phyloP scores from a whole-genome alignment of 2,797 vertebrate species.

The Buceros bicornis region DNA sequence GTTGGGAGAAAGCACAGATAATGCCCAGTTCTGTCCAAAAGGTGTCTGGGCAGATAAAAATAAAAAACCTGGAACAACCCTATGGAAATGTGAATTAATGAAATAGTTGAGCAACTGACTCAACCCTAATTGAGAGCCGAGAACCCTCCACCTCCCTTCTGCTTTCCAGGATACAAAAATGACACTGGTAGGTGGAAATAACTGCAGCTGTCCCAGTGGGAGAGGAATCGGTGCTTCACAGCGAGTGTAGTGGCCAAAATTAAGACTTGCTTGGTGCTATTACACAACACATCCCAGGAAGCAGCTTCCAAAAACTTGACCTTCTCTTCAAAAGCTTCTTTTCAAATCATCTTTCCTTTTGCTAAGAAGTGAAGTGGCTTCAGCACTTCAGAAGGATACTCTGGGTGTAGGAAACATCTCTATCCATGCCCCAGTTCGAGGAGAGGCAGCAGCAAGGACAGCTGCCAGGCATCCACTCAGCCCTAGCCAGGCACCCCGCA shows the following conservation, averaged over 20 bases:
- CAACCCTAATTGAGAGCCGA: constrained; percentile 59
- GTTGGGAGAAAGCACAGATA: constrained; percentile 45
- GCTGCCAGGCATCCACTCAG: background rate
- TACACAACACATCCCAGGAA: constrained; percentile 58
- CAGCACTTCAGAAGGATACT: constrained; percentile 27
- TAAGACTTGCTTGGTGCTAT: constrained; percentile 55
- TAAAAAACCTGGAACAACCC: constrained; percentile 59
- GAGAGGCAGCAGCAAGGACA: background rate
- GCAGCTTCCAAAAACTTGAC: constrained; percentile 70
- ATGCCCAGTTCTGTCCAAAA: constrained; percentile 57
- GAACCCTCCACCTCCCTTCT: constrained; percentile 70
- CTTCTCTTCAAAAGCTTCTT: constrained; percentile 70
- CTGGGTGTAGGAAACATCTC: background rate
- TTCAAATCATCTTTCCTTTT: constrained; percentile 58
- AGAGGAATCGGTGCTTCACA: constrained; percentile 34
- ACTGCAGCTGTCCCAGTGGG: constrained; percentile 58
- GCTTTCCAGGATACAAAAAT: constrained; percentile 78
- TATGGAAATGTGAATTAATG: constrained; percentile 76
- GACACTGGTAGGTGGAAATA: constrained; percentile 75
- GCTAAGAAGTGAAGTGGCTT: constrained; percentile 46
- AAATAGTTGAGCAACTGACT: constrained; percentile 70
- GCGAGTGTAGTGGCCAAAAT: constrained; percentile 26
- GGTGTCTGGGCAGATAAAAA: constrained; percentile 67
- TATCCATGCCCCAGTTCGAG: background rate
- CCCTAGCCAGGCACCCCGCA: background rate